A percentile compares a stretch with the other conserved stretches of the same genome.
phyloP scores from a whole-genome alignment of 64 coral and sea anemone genomes.

The Stichodactyla mertensii region DNA sequence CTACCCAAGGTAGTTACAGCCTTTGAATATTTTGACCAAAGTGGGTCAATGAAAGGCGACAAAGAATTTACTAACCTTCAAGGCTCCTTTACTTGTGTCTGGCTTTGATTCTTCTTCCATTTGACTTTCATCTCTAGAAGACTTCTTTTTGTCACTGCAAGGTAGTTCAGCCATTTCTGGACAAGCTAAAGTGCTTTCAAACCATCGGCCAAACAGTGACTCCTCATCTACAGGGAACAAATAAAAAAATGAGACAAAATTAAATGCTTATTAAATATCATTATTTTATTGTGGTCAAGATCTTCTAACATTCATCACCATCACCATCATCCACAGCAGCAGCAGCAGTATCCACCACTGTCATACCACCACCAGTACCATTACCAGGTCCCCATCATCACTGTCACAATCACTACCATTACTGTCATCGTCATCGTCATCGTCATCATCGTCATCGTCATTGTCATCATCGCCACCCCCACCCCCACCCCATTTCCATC shows the following conservation, averaged over 20 bases:
- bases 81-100: not conserved
- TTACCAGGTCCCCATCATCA: no score
- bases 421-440: no score
- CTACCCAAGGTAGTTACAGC: no score
- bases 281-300: no score
- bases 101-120: not conserved
- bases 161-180: not conserved
- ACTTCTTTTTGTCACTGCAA: not conserved
- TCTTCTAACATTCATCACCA: no score
- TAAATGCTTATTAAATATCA: no score
- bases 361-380: no score
- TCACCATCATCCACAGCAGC: no score
- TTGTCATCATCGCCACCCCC: not conserved
- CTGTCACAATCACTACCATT: no score
- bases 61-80: not conserved
- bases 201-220: conserved; percentile 66
- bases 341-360: no score
- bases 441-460: no score
- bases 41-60: not conserved
- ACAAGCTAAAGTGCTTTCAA: conserved; percentile 61
- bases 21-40: not conserved
- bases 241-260: no score
- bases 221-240: conserved; percentile 52
- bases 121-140: not conserved
- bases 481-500: not conserved